Base-by-base conservation (phyloP, 1,140 invertebrate genomes). In the Aphis gossypii region DNA sequence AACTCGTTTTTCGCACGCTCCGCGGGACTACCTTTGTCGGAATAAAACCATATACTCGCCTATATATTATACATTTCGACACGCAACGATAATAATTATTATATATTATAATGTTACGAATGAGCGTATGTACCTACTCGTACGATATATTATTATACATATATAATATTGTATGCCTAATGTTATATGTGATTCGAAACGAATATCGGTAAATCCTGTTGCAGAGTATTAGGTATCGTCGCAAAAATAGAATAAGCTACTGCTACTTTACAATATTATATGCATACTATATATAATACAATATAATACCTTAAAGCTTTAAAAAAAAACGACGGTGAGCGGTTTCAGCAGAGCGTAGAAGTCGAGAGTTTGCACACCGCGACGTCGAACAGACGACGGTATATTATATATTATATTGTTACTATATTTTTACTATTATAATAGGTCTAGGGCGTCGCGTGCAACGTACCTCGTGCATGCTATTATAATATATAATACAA, bases 401-500 rank as follows among this genome's bases (percentile, higher is more conserved):
- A 41, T 41, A 41, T 41, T 41, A 41, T 41, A 35, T 41, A 41
- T 41, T 41, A 41, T 41, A 76, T 76, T 76, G 60, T 76, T 76
- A n/a, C n/a, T 76, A 76, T 76, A n/a, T 76, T 76, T 76, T 76
- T 76, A n/a, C 60, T 76, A 76, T 76, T 76, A 76, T 76, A 76
- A 76, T 76, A n/a, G 60, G 60, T n/a, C 30, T 76, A 76, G 60
- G 60, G 60, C 60, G 60, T 76, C 60, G 60, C 60, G 60, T n/a
- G 14, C n/a, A 76, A 76, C 60, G 60, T 76, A 68, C 60, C 30
- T 76, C 60, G 60, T 76, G 60, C 60, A 18, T 20, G 30, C 60
- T n/a, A n/a, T 76, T 76, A 76, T 68, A 68, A 76, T 68, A 68
- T 18, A 76, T 5, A 76, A 76, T 76, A n/a, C 60, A 76, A 76